Percentiles rank a stretch among this genome's conserved stretches.
Evolutionary conservation across 2,888 invertebrate species (phyloP).

Genomic region (Ceraclea dissimilis): DNA sequence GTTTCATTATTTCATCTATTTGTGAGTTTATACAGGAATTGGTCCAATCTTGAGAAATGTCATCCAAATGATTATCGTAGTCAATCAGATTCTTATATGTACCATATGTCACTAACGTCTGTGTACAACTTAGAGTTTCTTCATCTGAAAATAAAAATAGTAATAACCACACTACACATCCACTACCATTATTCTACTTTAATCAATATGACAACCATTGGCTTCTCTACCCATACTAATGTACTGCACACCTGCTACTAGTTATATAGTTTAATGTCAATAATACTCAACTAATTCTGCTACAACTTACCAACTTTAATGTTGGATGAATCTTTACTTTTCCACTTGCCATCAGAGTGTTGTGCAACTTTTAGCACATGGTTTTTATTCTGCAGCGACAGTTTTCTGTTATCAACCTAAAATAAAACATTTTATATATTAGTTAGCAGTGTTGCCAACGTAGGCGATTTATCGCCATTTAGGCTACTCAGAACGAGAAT

Average conservation of each 20-base stretch:
- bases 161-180: too few relatives aligned
- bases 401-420: constrained; percentile 74
- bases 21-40: constrained; percentile 62
- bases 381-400: constrained; percentile 58
- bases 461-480: too few relatives aligned
- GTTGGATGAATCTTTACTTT: constrained; percentile 37
- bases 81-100: constrained; percentile 77
- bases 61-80: constrained; percentile 95
- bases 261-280: too few relatives aligned
- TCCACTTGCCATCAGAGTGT: constrained; percentile 73
- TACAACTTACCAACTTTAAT: constrained; percentile 40
- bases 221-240: not conserved
- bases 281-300: too few relatives aligned
- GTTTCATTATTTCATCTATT: constrained; percentile 31
- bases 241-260: too few relatives aligned
- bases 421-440: too few relatives aligned
- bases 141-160: constrained; percentile 37
- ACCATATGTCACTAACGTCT: constrained; percentile 63
- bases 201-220: too few relatives aligned
- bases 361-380: constrained; percentile 70
- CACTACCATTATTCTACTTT: too few relatives aligned
- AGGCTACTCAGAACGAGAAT: too few relatives aligned
- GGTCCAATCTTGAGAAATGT: constrained; percentile 82
- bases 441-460: too few relatives aligned
- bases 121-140: constrained; percentile 56